A percentile compares a stretch with the other conserved stretches of the same genome.
phyloP scores from a whole-genome alignment of 2,888 invertebrate species.

The Cantharis lateralis region DNA sequence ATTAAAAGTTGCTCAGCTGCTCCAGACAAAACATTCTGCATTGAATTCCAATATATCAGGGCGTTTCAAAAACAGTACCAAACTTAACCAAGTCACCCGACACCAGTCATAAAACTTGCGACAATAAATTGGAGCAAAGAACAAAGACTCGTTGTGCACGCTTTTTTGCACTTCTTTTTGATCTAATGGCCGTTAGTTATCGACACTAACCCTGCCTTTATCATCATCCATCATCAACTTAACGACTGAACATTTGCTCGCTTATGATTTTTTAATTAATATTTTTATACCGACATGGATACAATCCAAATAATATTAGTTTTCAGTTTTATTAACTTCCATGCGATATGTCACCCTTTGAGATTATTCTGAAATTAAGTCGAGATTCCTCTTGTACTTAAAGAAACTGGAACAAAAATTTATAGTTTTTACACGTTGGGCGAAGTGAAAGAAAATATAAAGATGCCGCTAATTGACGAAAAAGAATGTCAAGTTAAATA shows the following conservation, averaged over 20 bases:
- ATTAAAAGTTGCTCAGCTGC: background rate
- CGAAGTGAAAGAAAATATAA: slow-evolving; percentile 1
- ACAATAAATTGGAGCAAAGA: slow-evolving; percentile 26
- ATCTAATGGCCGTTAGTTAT: background rate
- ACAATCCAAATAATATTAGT: background rate
- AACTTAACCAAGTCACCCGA: slow-evolving; percentile 31
- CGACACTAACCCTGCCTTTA: background rate
- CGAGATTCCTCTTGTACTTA: background rate
- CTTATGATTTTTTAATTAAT: background rate
- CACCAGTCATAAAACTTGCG: slow-evolving; percentile 29
- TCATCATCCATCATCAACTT: background rate
- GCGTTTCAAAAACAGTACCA: slow-evolving; percentile 24
- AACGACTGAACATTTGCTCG: background rate
- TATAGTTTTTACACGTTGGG: background rate
- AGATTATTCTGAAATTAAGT: background rate
- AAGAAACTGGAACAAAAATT: background rate
- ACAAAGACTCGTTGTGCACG: slow-evolving; percentile 23
- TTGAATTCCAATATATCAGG: slow-evolving; percentile 22
- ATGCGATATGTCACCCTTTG: background rate
- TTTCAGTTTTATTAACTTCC: background rate
- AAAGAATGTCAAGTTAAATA: slow-evolving; percentile 37
- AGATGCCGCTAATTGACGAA: slow-evolving; percentile 29
- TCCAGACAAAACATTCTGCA: slow-evolving; percentile 25
- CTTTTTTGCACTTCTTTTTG: background rate
- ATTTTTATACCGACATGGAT: background rate